Evolutionary conservation across 2,797 vertebrate genomes (phyloP).

Genomic region (Falco rusticolus): DNA sequence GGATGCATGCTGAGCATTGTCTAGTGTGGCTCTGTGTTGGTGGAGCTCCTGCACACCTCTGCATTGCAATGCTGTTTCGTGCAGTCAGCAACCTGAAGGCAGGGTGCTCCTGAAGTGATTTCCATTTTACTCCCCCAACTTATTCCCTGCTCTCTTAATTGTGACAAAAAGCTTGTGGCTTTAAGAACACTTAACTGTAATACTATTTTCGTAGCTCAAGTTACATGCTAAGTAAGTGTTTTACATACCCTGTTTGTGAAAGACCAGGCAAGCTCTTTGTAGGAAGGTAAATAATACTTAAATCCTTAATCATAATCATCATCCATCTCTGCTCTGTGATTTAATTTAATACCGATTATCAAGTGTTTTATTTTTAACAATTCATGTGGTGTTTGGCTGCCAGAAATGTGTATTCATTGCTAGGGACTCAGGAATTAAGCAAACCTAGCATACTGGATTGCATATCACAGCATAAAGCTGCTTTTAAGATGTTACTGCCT

Average conservation of each 20-base stretch:
- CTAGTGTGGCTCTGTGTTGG: background rate
- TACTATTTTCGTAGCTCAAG: constrained; percentile 63
- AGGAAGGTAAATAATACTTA: constrained; percentile 62
- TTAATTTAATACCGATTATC: constrained; percentile 24
- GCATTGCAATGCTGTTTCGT: background rate
- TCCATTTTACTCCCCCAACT: constrained; percentile 14
- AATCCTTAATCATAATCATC: background rate
- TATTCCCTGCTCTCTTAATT: constrained; percentile 3
- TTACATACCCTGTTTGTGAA: constrained; percentile 53
- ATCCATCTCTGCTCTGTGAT: background rate
- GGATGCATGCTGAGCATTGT: background rate
- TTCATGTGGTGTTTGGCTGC: constrained; percentile 4
- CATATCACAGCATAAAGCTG: background rate
- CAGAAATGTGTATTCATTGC: background rate
- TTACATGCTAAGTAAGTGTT: constrained; percentile 58
- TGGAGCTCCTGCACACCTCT: background rate
- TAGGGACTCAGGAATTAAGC: background rate
- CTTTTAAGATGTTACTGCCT: background rate
- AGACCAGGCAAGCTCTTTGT: constrained; percentile 55
- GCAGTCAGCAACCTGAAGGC: background rate
- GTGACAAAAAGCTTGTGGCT: constrained; percentile 52
- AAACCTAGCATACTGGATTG: background rate
- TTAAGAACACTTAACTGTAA: constrained; percentile 58
- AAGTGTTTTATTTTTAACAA: constrained; percentile 32
- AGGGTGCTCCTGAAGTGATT: background rate